Evolutionary conservation across 2,113 vertebrate genomes (phyloP), one percentile per base, ranked within the genome.

Genomic region (Camelus dromedarius): DNA sequence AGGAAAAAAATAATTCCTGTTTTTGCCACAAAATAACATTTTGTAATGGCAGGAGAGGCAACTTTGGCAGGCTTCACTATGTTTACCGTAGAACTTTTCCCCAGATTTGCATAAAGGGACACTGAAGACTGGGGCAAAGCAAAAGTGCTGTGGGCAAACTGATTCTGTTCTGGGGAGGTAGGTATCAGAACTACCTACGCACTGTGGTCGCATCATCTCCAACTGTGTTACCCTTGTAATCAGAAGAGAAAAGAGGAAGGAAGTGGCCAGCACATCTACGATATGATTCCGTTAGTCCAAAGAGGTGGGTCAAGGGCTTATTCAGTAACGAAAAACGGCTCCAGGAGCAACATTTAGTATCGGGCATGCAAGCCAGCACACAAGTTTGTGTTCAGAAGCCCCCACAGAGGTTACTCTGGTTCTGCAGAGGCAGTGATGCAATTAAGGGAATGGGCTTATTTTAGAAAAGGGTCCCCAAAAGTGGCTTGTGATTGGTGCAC

Each of bases 381-480:
- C 1, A 66, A 9, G 32, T 32, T 22, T 19, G 42, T 26, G 14
- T 73, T 69, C 18, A n/a, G 24, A 72, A 80, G 22, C 5, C 42
- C 56, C 70, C 1, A 1, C 24, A 58, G 72, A 56, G 86, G 72
- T n/a, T 50, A 19, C 18, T 19, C 38, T 67, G 46, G 16, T 54
- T 89, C 60, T 67, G 7, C 11, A 48, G 50, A 87, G 50, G 22
- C 75, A 58, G 52, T 64, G 14, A 56, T n/a, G 38, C n/a, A 38
- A 97, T 93, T 80, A 75, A 73, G 10, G 48, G 13, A 83, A 83
- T 77, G 32, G 62, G 8, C 35, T 93, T 97, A 32, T 80, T 93
- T 95, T 97, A 48, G 85, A 91, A 89, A 92, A 77, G n/a, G 54
- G 62, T 20, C 30, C 28, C 38, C 86, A 19, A 38, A 50, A 24